Base-by-base conservation (phyloP, 2,888 invertebrate genomes). In the Sericinus montela region DNA sequence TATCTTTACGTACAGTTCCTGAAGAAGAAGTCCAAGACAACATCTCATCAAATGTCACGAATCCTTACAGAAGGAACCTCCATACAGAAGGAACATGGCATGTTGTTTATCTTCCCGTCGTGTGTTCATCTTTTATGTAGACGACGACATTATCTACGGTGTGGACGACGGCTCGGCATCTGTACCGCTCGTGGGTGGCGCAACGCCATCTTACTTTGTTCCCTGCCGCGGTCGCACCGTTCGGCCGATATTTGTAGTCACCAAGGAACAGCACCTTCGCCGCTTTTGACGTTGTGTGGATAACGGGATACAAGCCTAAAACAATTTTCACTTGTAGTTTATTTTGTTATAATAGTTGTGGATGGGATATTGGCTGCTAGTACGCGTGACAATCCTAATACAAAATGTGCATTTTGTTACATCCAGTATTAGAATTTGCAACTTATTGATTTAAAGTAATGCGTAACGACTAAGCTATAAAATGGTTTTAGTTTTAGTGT, bases 181-280 rank as follows among this genome's bases (percentile, higher is more conserved):
- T 52, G 16, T 48, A 66, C 8, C 54, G 57, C 48, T 68, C 67
- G 52, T 76, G 76, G 0, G 66, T 59, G 1, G 77, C 61, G 34
- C 75, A 79, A 8, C 70, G 56, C 76, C 78, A 79, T 28, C 73
- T 59, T 3, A 62, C 56, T 51, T 75, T 75, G 4, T 28, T 50
- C 0, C 60, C 65, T 0, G 50, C 48, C 0, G 58, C 45, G 0
- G 50, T 48, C 0, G 58, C 45, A 0, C 62, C 61, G 45, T 72
- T 75, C 10, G 60, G 56, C 2, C 75, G 59, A 30, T 70, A 78
- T 34, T 63, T 72, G 34, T 54, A 64, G 0, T 67, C 69, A 14
- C 63, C 58, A 6, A 75, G 44, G 1, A 67, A 39, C 25, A 75
- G 45, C 8, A 65, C 54, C 13, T 59, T 59, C 1, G 60, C 66